A percentile compares a stretch with the other conserved stretches of the same genome.
Evolutionary conservation across 2,888 invertebrate species (phyloP).

Genomic region (Fragum whitleyi): DNA sequence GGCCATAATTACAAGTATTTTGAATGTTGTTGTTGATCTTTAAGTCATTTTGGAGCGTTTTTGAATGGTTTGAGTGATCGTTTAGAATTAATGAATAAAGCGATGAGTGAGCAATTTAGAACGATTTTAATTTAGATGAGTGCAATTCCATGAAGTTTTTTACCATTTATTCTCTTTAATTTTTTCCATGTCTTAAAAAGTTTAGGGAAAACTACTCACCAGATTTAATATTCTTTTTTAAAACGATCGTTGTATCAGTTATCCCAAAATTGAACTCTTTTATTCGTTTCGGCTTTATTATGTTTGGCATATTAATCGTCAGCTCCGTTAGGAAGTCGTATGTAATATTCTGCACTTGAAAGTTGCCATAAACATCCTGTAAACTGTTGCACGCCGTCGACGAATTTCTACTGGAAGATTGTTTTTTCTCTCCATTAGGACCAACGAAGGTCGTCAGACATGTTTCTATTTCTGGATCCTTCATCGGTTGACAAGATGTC

Average conservation of each 20-base stretch:
- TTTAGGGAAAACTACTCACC: too few relatives aligned
- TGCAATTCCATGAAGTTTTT: too few relatives aligned
- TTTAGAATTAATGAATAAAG: too few relatives aligned
- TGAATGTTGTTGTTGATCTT: too few relatives aligned
- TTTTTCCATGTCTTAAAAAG: too few relatives aligned
- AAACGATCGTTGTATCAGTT: background rate
- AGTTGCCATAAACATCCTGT: slow-evolving; percentile 34
- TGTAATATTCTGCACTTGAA: slow-evolving; percentile 1
- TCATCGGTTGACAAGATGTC: slow-evolving; percentile 24
- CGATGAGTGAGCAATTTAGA: too few relatives aligned
- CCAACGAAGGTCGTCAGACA: slow-evolving; percentile 18
- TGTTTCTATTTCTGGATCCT: slow-evolving; percentile 18
- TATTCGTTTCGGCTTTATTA: slow-evolving; percentile 2
- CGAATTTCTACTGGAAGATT: background rate
- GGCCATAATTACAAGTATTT: too few relatives aligned
- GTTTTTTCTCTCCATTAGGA: slow-evolving; percentile 30
- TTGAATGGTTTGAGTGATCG: too few relatives aligned
- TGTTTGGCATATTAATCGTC: background rate
- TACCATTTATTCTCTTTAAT: too few relatives aligned
- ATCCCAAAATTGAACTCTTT: slow-evolving; percentile 29
- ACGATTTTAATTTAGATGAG: too few relatives aligned
- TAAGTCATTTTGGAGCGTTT: too few relatives aligned
- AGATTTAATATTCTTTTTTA: background rate
- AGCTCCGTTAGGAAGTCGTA: slow-evolving; percentile 4
- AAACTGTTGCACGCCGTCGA: slow-evolving; percentile 1